Evolutionary conservation across 2,888 invertebrate genomes (phyloP).

Genomic region (Muschampia plurimacula): DNA sequence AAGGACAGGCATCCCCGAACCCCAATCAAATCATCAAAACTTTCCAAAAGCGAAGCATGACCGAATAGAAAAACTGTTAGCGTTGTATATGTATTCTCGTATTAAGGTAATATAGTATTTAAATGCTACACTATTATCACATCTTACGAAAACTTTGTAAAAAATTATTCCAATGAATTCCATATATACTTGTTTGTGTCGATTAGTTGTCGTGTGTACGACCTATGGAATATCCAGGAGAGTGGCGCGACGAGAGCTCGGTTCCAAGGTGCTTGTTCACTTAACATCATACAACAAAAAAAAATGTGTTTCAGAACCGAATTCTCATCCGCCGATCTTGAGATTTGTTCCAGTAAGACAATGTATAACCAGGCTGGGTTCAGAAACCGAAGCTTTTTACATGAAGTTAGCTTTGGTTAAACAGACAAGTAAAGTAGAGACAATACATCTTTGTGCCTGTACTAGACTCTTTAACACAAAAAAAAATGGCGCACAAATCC

Average conservation of each 20-base stretch:
- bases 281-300: slow-evolving; percentile 9
- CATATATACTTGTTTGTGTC: slow-evolving; percentile 7
- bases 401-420: not conserved
- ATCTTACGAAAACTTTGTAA: slow-evolving; percentile 62
- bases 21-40: slow-evolving; percentile 18
- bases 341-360: not conserved
- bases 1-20: not conserved
- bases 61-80: slow-evolving; percentile 58
- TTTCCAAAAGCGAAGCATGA: slow-evolving; percentile 58
- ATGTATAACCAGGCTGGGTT: not conserved
- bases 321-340: not conserved
- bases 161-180: slow-evolving; percentile 33
- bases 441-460: slow-evolving; percentile 18
- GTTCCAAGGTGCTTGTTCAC: not conserved
- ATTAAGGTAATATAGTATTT: slow-evolving; percentile 54
- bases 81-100: slow-evolving; percentile 49
- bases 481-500: not conserved
- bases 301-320: not conserved
- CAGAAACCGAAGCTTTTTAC: not conserved
- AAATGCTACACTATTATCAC: slow-evolving; percentile 70
- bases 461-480: not conserved
- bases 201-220: slow-evolving; percentile 1
- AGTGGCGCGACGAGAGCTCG: not conserved
- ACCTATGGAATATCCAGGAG: not conserved
- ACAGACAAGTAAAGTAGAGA: too few species aligned